A percentile compares a stretch with the other conserved stretches of the same genome.
Evolutionary conservation across 2,113 vertebrate genomes (phyloP).

Genomic region (Cryptotis parvus): DNA sequence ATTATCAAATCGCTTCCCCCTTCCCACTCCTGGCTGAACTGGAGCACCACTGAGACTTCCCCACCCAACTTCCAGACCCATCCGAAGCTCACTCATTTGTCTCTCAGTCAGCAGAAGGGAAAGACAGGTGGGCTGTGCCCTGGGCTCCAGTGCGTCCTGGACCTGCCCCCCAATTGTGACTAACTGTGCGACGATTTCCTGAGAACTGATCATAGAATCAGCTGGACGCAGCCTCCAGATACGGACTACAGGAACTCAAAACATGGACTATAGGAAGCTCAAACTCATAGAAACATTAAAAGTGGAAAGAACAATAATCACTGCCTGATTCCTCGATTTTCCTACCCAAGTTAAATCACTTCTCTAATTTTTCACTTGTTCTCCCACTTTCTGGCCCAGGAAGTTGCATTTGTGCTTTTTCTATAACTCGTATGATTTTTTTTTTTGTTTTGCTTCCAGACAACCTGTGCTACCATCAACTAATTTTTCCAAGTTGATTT

Average conservation of each 20-base stretch:
- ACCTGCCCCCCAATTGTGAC: not conserved
- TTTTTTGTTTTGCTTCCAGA: not conserved
- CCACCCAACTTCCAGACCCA: conserved; percentile 40
- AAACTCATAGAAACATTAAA: not conserved
- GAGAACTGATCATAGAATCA: not conserved
- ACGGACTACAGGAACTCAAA: not conserved
- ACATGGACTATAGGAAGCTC: not conserved
- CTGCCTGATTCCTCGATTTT: not conserved
- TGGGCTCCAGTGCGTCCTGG: not conserved
- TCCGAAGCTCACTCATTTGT: not conserved
- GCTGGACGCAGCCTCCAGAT: not conserved
- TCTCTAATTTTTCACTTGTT: not conserved
- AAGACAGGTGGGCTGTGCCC: not conserved
- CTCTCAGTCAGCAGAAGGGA: conserved; percentile 48
- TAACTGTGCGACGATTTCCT: not conserved
- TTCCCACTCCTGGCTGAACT: conserved; percentile 5
- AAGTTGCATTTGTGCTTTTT: fast-evolving
- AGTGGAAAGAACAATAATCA: not conserved
- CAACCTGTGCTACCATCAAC: not conserved
- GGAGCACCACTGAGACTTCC: not conserved
- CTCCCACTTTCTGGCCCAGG: not conserved
- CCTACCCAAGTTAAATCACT: not conserved
- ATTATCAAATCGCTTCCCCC: conserved; percentile 37
- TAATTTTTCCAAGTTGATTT: conserved; percentile 37
- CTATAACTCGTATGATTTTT: not conserved